Evolutionary conservation across 2,113 vertebrate genomes (phyloP), one percentile per base, ranked within the genome.

Genomic region (Astur gentilis): DNA sequence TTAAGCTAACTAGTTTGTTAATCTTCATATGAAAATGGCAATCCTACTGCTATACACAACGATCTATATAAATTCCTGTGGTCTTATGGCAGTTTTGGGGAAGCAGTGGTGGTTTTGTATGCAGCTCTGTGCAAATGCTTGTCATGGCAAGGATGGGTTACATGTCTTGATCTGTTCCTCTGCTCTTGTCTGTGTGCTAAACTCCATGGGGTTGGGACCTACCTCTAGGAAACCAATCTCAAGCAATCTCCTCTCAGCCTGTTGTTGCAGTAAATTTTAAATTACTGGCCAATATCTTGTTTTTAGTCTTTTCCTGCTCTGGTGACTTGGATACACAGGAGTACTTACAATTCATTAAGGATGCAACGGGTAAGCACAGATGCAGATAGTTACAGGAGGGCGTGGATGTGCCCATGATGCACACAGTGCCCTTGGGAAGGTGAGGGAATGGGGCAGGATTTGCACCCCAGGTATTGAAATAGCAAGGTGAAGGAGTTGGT

Each of bases 321-420:
- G 71, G 31, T 85, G 54, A 42, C 27, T 10, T 83, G 64, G 13
- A 8, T 73, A 31, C 38, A 22, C 0, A 0, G 66, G 26, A 44
- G 23, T 31, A 16, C 26, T 69, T 67, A 25, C 0, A 58, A 2
- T 67, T 72, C 34, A 6, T 73, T 22, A 5, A 15, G 12, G 60
- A 8, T 14, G 9, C 27, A 18, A 81, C 18, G n/a, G 8, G 18
- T 71, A 77, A 64, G 29, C 0, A 0, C 12, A 31, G 60, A 10
- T 75, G 47, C 50, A 50, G 31, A 13, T 38, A 29, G 61, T 11
- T 26, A 16, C 18, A 50, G 55, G 54, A 76, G 23, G 0, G 0
- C 8, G 15, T 17, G 23, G 45, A 38, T 32, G 10, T 87, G 64
- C 40, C 83, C 3, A 16, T 44, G 23, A 10, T 21, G 25, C 50